Evolutionary conservation across 1,140 invertebrate genomes (phyloP).

Genomic region (Euglossa dilemma): DNA sequence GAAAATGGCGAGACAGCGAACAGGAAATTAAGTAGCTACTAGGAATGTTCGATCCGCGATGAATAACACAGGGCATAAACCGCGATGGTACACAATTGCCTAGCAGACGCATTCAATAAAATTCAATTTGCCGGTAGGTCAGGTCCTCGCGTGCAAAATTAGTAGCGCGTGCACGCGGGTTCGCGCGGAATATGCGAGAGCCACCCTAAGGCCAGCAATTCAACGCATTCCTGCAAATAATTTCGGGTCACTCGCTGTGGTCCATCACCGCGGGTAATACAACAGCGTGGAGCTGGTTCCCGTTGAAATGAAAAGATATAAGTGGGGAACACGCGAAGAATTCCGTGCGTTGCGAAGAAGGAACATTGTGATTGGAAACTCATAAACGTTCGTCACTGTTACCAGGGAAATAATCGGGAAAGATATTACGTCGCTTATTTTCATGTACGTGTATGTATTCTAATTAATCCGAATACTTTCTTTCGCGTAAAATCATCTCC

Average conservation of each 20-base stretch:
- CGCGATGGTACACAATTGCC: conserved; percentile 33
- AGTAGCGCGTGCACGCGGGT: conserved; percentile 59
- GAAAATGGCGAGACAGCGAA: conserved; percentile 7
- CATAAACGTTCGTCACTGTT: too few species aligned
- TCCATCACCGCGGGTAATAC: conserved; percentile 41
- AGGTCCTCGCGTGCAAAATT: conserved; percentile 54
- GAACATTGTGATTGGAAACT: too few species aligned
- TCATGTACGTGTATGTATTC: too few species aligned
- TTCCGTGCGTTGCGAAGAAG: background rate
- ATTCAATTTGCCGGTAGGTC: conserved; percentile 64
- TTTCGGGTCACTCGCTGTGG: conserved; percentile 43
- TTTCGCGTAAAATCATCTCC: too few species aligned
- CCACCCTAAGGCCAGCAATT: conserved; percentile 60
- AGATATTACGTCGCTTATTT: too few species aligned
- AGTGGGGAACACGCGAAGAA: conserved; percentile 7
- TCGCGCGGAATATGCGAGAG: conserved; percentile 30
- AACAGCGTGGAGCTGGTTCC: conserved; percentile 31
- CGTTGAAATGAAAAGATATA: conserved; percentile 37
- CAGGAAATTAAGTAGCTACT: too few species aligned
- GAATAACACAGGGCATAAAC: conserved; percentile 27
- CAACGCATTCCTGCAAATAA: conserved; percentile 65
- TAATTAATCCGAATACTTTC: too few species aligned
- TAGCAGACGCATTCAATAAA: conserved; percentile 67
- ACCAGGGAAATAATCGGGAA: too few species aligned
- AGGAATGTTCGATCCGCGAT: conserved; percentile 38